These are phyloP conservation scores for Mesaphorura yosii DNA, from an alignment of 1,140 invertebrate genomes.

Conservation along the genomic window DNA sequence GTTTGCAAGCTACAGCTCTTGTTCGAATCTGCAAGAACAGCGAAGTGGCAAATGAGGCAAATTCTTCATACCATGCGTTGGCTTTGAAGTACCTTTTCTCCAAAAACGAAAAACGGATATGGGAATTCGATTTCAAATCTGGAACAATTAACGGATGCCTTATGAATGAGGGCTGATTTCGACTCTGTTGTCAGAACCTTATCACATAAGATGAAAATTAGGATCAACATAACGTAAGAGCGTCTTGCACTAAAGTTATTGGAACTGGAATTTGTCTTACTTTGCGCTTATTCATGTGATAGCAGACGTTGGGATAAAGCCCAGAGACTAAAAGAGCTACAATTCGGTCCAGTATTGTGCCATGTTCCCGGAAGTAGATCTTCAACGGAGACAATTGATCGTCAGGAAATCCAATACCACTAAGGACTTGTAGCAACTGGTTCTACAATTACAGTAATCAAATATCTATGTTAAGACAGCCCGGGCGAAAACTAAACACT, in stretches of 20 bases:
- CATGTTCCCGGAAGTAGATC: constrained; percentile 56
- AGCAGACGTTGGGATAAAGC: constrained; percentile 92
- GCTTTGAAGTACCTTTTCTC: constrained; percentile 87
- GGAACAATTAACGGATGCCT: constrained; percentile 91
- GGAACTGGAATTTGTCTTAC: constrained; percentile 33
- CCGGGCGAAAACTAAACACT: constrained; percentile 3
- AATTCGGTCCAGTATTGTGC: constrained; percentile 73
- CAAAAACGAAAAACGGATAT: constrained; percentile 93
- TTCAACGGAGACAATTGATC: constrained; percentile 59
- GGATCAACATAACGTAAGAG: background rate
- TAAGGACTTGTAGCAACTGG: constrained; percentile 75
- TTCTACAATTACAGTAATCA: constrained; percentile 40
- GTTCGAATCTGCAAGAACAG: constrained; percentile 60
- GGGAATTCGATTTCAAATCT: constrained; percentile 73
- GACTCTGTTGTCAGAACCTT: constrained; percentile 87
- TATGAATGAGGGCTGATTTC: constrained; percentile 86
- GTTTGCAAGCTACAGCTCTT: constrained; percentile 89
- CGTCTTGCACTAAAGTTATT: constrained; percentile 9
- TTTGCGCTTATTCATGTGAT: constrained; percentile 88
- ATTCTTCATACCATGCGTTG: too few relatives aligned
- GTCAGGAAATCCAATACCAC: constrained; percentile 75
- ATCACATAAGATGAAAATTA: background rate
- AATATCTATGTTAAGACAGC: too few relatives aligned
- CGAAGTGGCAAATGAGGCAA: background rate
- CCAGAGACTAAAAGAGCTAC: constrained; percentile 77